Percentiles rank a stretch among this genome's conserved stretches.
Evolutionary conservation across 2,888 invertebrate genomes (phyloP).

Genomic region (Lomographa bimaculata): DNA sequence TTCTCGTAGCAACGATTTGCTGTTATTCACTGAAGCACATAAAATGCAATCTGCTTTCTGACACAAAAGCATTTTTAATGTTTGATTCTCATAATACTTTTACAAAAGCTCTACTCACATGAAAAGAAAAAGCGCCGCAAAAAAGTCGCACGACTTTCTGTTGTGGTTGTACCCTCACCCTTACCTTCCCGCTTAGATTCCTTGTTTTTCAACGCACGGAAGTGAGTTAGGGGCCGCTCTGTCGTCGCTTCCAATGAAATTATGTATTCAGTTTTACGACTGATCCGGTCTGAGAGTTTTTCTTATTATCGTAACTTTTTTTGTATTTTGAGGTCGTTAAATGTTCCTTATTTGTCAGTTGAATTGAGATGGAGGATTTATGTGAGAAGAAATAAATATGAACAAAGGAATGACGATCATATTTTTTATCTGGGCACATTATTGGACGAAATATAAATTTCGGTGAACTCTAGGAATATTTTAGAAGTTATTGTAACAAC

Average conservation of each 20-base stretch:
- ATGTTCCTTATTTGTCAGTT: constrained; percentile 15
- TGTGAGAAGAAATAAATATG: constrained; percentile 7
- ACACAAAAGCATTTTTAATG: too few relatives aligned
- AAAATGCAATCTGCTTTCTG: too few relatives aligned
- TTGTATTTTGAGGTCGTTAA: constrained; percentile 39
- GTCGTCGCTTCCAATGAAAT: constrained; percentile 74
- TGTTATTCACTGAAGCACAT: too few relatives aligned
- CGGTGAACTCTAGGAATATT: background rate
- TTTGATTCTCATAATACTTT: too few relatives aligned
- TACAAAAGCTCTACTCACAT: too few relatives aligned
- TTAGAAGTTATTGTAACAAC: background rate
- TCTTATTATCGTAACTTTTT: constrained; percentile 50
- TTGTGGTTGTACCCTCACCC: background rate
- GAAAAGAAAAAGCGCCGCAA: too few relatives aligned
- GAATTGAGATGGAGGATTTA: constrained; percentile 11
- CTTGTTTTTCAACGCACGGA: constrained; percentile 70
- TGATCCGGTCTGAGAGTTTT: constrained; percentile 63
- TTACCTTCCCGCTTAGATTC: constrained; percentile 52
- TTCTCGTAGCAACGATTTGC: too few relatives aligned
- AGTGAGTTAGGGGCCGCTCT: constrained; percentile 67
- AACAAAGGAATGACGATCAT: background rate
- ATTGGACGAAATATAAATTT: too few relatives aligned
- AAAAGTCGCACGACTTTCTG: constrained; percentile 8
- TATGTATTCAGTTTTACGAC: constrained; percentile 76
- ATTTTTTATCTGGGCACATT: background rate